These are phyloP conservation scores for Lagopus leucura DNA, from an alignment of 2,113 vertebrate species.

Conservation along the genomic window DNA sequence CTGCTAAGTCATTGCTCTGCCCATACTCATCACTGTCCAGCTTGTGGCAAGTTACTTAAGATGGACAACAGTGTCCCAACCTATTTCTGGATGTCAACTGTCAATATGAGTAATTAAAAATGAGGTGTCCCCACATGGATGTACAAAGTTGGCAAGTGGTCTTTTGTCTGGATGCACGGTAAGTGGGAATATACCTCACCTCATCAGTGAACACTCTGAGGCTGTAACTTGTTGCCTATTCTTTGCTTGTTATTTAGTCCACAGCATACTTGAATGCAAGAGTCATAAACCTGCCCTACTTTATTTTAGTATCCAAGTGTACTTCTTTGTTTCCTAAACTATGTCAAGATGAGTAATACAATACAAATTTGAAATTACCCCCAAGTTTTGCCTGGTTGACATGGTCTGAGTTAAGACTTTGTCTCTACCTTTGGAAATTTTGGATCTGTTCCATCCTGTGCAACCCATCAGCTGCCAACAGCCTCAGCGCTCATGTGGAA, in stretches of 20 bases:
- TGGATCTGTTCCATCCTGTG: slow-evolving; percentile 3
- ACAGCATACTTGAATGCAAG: background rate
- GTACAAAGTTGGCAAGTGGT: background rate
- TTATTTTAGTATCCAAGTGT: background rate
- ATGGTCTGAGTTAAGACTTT: background rate
- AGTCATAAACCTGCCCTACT: background rate
- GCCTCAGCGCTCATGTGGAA: background rate
- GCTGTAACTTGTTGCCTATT: background rate
- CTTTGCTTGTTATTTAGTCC: background rate
- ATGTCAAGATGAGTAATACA: background rate
- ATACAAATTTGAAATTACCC: background rate
- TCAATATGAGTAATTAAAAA: background rate
- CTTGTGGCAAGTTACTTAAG: background rate
- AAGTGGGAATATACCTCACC: background rate
- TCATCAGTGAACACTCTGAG: background rate
- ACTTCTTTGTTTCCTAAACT: background rate
- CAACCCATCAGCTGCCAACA: accelerated
- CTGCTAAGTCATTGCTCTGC: background rate
- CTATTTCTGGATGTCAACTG: background rate
- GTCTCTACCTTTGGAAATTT: background rate
- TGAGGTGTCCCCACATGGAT: background rate
- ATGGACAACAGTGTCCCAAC: background rate
- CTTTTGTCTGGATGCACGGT: background rate
- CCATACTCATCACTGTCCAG: background rate
- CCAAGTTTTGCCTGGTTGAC: background rate